phyloP scores from a whole-genome alignment of 2,888 invertebrate genomes.

The Cryptocephalus primarius region DNA sequence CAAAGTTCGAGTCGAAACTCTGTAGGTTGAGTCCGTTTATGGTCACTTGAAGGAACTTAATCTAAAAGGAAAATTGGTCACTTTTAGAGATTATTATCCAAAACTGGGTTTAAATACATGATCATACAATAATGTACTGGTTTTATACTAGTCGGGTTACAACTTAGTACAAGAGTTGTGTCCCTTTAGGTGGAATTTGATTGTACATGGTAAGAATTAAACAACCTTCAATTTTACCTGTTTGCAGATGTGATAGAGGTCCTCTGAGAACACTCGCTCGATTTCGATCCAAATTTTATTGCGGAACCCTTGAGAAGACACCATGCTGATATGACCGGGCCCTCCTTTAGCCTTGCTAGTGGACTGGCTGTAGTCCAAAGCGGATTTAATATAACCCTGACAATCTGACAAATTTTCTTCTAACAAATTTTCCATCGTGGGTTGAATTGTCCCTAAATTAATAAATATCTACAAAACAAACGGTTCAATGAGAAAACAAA shows the following conservation, averaged over 20 bases:
- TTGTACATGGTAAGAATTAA: background rate
- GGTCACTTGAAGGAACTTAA: slow-evolving; percentile 41
- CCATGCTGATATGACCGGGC: slow-evolving; percentile 46
- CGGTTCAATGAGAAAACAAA: background rate
- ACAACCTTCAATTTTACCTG: slow-evolving; percentile 39
- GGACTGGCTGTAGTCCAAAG: slow-evolving; percentile 33
- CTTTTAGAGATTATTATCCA: background rate
- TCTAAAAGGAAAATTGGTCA: slow-evolving; percentile 27
- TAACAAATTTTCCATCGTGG: slow-evolving; percentile 43
- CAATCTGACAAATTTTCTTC: slow-evolving; percentile 43
- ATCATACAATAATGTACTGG: slow-evolving; percentile 1
- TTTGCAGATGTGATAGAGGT: slow-evolving; percentile 58
- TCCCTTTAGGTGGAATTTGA: too few species aligned
- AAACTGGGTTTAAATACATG: background rate
- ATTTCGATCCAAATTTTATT: slow-evolving; percentile 78
- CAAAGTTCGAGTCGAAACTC: slow-evolving; percentile 39
- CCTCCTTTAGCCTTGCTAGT: slow-evolving; percentile 30
- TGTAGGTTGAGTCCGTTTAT: slow-evolving; percentile 38
- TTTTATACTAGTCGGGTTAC: too few species aligned
- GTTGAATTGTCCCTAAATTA: slow-evolving; percentile 37
- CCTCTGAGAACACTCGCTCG: slow-evolving; percentile 72
- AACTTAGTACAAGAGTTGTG: too few species aligned
- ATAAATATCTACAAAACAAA: slow-evolving; percentile 31
- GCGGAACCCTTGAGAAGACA: slow-evolving; percentile 41
- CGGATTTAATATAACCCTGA: slow-evolving; percentile 40